phyloP scores from a whole-genome alignment of 2,888 invertebrate species.

The Rotaria magnacalcarata region DNA sequence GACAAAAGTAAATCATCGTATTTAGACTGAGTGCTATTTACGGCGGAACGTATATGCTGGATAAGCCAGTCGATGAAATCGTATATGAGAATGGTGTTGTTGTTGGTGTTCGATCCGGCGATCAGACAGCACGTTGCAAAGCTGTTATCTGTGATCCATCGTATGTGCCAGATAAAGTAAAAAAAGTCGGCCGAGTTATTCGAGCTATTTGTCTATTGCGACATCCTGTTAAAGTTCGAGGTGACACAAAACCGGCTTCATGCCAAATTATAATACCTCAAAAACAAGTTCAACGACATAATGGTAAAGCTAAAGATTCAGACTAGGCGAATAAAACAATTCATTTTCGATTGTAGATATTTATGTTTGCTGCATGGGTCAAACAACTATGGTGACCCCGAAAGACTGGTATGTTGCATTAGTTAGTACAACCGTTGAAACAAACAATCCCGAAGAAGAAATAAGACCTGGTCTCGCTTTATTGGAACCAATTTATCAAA shows the following conservation, averaged over 20 bases:
- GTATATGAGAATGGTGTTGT: slow-evolving; percentile 78
- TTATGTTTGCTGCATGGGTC: slow-evolving; percentile 91
- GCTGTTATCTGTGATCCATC: slow-evolving; percentile 79
- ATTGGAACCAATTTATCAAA: slow-evolving; percentile 83
- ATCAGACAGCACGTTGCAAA: slow-evolving; percentile 87
- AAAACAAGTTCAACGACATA: slow-evolving; percentile 75
- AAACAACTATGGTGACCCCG: slow-evolving; percentile 81
- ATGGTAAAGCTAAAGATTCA: neutral
- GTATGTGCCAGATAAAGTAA: slow-evolving; percentile 78
- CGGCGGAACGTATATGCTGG: slow-evolving; percentile 98
- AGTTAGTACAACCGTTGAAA: slow-evolving; percentile 97
- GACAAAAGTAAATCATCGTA: no score
- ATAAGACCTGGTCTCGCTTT: slow-evolving; percentile 87
- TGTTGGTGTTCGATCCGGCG: slow-evolving; percentile 87
- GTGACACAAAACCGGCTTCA: slow-evolving; percentile 85
- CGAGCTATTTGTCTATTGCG: slow-evolving; percentile 96
- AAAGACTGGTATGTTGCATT: slow-evolving; percentile 80
- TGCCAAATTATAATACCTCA: slow-evolving; percentile 99
- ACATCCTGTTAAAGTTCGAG: slow-evolving; percentile 74
- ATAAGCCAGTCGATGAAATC: slow-evolving; percentile 93
- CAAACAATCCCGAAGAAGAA: slow-evolving; percentile 82
- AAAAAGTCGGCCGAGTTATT: slow-evolving; percentile 71
- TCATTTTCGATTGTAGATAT: slow-evolving; percentile 69
- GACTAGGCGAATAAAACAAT: no score
- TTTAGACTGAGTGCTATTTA: slow-evolving; percentile 72